Evolutionary conservation across 2,797 vertebrate genomes (phyloP), one percentile per base, ranked within the genome.

Genomic region (Mus caroli): DNA sequence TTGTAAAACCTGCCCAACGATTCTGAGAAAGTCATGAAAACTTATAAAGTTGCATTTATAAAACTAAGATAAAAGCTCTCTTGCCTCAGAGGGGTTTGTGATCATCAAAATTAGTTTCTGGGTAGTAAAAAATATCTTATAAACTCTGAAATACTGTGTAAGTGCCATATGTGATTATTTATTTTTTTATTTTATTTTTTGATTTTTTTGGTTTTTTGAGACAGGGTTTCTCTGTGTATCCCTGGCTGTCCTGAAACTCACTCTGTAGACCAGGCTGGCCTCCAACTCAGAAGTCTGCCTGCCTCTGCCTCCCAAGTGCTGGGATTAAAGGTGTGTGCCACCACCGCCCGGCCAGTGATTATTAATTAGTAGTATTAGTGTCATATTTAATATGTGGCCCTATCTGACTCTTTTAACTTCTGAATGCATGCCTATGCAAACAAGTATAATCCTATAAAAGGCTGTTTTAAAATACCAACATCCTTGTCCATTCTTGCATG

Each of bases 41-140:
- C 24, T 58, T 91, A 87, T 43, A 67, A 90, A 94, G 83, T 67
- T 7, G 37, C 76, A 58, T 64, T 95, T 91, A 86, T n/a, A 93
- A 94, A 90, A 90, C 20, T 54, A 34, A 31, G 6, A 54, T 73
- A 83, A 54, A 79, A 83, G 50, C 31, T 92, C 40, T 87, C 17
- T 46, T 92, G 20, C 71, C 34, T 84, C 67, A 79, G 75, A 94
- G 80, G 26, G 5, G 43, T 37, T 58, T 87, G 26, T 77, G 80
- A 88, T 88, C 79, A 78, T 64, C 34, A 79, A 91, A 84, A 83
- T 79, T 43, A 52, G 11, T 52, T 78, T 67, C 31, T 15, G 31
- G 10, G 15, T 73, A 71, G 76, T 94, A 78, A 26, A 60, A 56
- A 88, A 56, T 20, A 2, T 82, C 87, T 69, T 77, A 24, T 34